These are phyloP conservation scores for Poeciliopsis retropinna DNA, from an alignment of 2,113 vertebrate genomes.

Conservation along the genomic window DNA sequence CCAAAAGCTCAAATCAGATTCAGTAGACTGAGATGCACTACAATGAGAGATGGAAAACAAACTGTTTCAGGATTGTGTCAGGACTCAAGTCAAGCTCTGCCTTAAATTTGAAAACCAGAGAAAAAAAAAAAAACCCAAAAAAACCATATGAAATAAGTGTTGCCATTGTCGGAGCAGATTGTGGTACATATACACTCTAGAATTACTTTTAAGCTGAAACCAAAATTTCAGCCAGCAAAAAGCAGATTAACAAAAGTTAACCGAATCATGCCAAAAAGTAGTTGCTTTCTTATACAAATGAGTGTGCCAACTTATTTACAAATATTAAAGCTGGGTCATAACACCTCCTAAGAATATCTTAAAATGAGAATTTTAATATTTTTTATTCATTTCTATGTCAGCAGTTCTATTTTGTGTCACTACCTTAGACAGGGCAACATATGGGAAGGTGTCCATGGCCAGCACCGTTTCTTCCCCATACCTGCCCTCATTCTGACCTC, in stretches of 20 bases:
- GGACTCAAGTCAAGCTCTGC: too few relatives aligned
- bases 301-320: neutral
- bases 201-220: neutral
- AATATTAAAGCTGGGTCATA: neutral
- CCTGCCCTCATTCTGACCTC: constrained; percentile 77
- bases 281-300: neutral
- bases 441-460: constrained; percentile 83
- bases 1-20: too few relatives aligned
- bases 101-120: too few relatives aligned
- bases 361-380: too few relatives aligned
- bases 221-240: neutral
- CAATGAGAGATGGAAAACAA: too few relatives aligned
- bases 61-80: too few relatives aligned
- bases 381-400: neutral
- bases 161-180: too few relatives aligned
- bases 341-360: too few relatives aligned
- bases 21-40: too few relatives aligned
- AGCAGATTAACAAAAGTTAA: neutral
- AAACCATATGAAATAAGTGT: too few relatives aligned
- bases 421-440: constrained; percentile 85
- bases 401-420: constrained; percentile 12
- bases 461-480: constrained; percentile 80
- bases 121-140: too few relatives aligned
- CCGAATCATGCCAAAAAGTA: neutral
- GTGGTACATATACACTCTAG: too few relatives aligned